Base-by-base conservation (phyloP, 2,888 invertebrate species). In the Spodoptera picta region DNA sequence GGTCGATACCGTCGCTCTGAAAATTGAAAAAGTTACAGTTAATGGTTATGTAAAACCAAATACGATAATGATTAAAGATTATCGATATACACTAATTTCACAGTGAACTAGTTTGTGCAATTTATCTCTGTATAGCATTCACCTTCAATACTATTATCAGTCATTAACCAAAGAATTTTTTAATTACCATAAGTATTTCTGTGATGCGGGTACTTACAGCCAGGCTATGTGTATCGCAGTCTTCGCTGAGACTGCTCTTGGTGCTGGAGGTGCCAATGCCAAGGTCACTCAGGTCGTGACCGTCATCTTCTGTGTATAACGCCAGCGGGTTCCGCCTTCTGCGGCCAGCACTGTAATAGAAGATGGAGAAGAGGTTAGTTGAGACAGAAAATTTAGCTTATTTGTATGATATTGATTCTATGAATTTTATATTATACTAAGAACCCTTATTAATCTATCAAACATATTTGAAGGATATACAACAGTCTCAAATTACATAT, bases 251-350 rank as follows among this genome's bases (percentile, higher is more conserved):
- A 82, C 96, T 96, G 87, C 96, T 96, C 86, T 96, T 96, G 77
- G 96, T 95, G 83, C 96, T 96, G 81, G 96, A 96, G 56, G 96
- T 96, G 73, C 96, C 96, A 84, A 98, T 97, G 65, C 98, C 98
- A 79, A 98, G 96, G 90, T 98, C 98, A 83, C 97, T 97, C 74
- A 98, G 95, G 92, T 98, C 98, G 84, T 98, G 97, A 48, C 96
- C 95, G 86, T 98, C 97, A 78, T 98, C 97, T 81, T 97, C 97
- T 69, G 96, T 96, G 90, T 97, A 98, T 79, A 98, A 94, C 4
- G 97, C 96, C 60, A 97, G 92, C 61, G 94, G 95, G 87, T 91
- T 95, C 83, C 91, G 89, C 91, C 94, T 87, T 92, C 94, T 90
- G 57, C 92, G 90, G 3, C 95, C 95, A 66, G 93, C 94, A 72